Evolutionary conservation across 2,113 vertebrate species (phyloP), one percentile per base, ranked within the genome.

Genomic region (Clarias macrocephalus): DNA sequence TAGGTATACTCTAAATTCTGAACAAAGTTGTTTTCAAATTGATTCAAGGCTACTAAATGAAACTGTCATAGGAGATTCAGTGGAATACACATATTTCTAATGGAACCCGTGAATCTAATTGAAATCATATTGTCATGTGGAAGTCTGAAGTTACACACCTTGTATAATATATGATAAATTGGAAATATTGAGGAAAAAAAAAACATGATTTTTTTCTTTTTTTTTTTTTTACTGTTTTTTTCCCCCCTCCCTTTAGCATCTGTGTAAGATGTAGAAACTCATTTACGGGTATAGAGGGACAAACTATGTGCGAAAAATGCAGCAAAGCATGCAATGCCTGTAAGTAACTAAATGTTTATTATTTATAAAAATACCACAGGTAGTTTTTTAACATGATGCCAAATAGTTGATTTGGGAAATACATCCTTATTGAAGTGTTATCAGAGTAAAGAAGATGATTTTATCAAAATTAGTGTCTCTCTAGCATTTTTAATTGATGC

Each of bases 271-370:
- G 95, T 89, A 91, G 93, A 2, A 87, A 92, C 85, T 91, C 92
- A 13, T 94, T 93, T 89, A 89, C 88, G 65, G 91, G 92, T 81
- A 92, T 92, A 0, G 92, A 89, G 88, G 93, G 92, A 81, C 92
- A 94, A 56, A 91, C 92, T 65, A 92, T 94, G 87, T 95, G 95
- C 90, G 92, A 92, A n/a, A 80, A 84, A 30, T 96, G 95, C 89
- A 95, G 92, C 90, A 90, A 93, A 95, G 93, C 19, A 92, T 92
- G 70, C 37, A 21, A 62, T 28, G 52, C 37, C 16, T 63, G 86
- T 90, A 86, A 82, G 87, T 84, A 70, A 80, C 21, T 18, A 83
- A 65, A 62, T 52, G 3, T 52, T 76, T 80, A n/a, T 57, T 80
- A 10, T 18, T 80, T 30, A 28, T 18, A 57, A 77, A 56, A 80